Percentiles rank a stretch among this genome's conserved stretches.
These are phyloP conservation scores for Semicossyphus pulcher DNA, from an alignment of 2,113 vertebrate species.

Conservation along the genomic window DNA sequence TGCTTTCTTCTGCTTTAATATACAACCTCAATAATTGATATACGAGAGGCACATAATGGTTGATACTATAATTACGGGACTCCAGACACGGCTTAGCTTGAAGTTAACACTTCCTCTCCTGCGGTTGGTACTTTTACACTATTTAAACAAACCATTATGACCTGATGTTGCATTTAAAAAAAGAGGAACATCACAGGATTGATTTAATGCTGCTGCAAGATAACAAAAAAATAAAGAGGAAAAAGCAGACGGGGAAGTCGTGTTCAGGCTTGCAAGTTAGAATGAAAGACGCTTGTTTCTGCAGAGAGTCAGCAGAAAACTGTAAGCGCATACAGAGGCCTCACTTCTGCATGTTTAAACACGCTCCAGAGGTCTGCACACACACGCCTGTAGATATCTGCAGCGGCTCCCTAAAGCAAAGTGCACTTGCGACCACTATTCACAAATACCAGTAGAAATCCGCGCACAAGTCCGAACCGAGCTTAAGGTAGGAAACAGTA, in stretches of 20 bases:
- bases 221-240: slow-evolving; percentile 19
- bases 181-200: slow-evolving; percentile 13
- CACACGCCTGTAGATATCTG: not conserved
- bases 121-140: not conserved
- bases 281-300: slow-evolving; percentile 9
- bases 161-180: slow-evolving; percentile 28
- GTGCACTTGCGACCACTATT: not conserved
- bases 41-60: not conserved
- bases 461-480: not conserved
- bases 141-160: not conserved
- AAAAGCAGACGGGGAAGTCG: slow-evolving; percentile 13
- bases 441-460: not conserved
- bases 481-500: not conserved
- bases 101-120: slow-evolving; percentile 10
- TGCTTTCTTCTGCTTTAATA: not conserved
- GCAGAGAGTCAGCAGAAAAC: slow-evolving; percentile 51
- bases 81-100: not conserved
- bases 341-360: slow-evolving; percentile 54
- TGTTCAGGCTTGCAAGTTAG: slow-evolving; percentile 33
- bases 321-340: not conserved
- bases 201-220: not conserved
- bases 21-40: not conserved
- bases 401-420: not conserved
- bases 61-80: not conserved
- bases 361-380: slow-evolving; percentile 9